These are phyloP conservation scores for Dicerorhinus sumatrensis DNA, from an alignment of 2,113 vertebrate species.

Conservation along the genomic window DNA sequence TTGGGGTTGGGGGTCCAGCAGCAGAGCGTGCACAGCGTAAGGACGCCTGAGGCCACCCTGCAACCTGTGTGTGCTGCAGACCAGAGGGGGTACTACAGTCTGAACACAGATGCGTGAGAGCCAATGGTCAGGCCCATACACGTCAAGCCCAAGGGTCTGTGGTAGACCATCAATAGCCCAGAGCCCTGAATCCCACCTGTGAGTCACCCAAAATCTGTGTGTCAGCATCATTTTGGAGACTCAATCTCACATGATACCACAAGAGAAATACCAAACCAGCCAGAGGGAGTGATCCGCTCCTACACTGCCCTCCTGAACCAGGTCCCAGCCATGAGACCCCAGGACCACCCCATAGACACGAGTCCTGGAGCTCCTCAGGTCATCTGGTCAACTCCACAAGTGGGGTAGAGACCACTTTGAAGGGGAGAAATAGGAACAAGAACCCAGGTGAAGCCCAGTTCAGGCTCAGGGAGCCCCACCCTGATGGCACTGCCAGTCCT, in stretches of 20 bases:
- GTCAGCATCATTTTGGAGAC: neutral
- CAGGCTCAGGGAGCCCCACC: neutral
- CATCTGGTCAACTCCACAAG: neutral
- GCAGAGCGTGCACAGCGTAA: neutral
- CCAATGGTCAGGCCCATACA: neutral
- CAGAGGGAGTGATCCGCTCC: neutral
- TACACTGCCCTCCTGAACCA: neutral
- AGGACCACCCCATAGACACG: neutral
- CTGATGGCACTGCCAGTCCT: neutral
- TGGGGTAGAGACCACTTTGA: neutral
- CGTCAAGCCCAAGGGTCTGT: neutral
- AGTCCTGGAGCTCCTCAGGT: neutral
- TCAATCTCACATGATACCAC: neutral
- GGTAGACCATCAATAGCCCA: neutral
- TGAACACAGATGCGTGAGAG: neutral
- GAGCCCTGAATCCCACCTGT: neutral
- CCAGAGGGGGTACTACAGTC: neutral
- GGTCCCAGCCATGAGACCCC: neutral
- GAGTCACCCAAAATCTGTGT: neutral
- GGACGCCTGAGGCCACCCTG: neutral
- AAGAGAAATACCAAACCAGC: neutral
- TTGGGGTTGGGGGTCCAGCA: neutral
- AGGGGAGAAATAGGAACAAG: neutral
- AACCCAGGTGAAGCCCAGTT: neutral
- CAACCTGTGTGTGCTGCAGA: neutral